These are phyloP conservation scores for Gymnoscopelus microlampas DNA, from an alignment of 2,797 vertebrate species.

Conservation along the genomic window DNA sequence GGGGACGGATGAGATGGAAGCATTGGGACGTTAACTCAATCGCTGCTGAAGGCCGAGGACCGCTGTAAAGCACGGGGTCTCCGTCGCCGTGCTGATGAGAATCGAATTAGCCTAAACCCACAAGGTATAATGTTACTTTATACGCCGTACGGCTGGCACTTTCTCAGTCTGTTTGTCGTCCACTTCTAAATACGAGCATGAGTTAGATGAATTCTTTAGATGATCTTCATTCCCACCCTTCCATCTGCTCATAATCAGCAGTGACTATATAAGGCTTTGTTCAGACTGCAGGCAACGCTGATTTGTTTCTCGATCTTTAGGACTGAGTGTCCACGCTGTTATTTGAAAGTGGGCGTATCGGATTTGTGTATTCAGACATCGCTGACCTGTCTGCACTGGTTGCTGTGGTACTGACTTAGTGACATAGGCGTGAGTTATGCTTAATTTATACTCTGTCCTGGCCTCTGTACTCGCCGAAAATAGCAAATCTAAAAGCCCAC, in stretches of 20 bases:
- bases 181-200: neutral
- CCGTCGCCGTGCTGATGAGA: constrained; percentile 12
- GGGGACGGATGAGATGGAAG: constrained; percentile 47
- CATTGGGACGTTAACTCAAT: constrained; percentile 76
- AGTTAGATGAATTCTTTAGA: neutral
- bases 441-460: too few species aligned
- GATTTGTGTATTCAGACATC: too few species aligned
- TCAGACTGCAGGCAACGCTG: too few species aligned
- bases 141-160: too few species aligned
- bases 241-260: neutral
- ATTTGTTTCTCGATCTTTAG: too few species aligned
- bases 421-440: too few species aligned
- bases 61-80: constrained; percentile 58
- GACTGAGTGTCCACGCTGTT: too few species aligned
- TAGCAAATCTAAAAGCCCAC: too few species aligned
- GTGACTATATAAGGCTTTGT: neutral
- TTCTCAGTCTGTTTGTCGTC: neutral
- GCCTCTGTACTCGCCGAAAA: too few species aligned
- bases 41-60: constrained; percentile 70
- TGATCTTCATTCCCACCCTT: neutral
- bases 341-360: too few species aligned
- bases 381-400: too few species aligned
- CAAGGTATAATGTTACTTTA: neutral
- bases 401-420: too few species aligned
- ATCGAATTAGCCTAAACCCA: neutral